Evolutionary conservation across 2,797 vertebrate species (phyloP).

Genomic region (Streptopelia turtur): DNA sequence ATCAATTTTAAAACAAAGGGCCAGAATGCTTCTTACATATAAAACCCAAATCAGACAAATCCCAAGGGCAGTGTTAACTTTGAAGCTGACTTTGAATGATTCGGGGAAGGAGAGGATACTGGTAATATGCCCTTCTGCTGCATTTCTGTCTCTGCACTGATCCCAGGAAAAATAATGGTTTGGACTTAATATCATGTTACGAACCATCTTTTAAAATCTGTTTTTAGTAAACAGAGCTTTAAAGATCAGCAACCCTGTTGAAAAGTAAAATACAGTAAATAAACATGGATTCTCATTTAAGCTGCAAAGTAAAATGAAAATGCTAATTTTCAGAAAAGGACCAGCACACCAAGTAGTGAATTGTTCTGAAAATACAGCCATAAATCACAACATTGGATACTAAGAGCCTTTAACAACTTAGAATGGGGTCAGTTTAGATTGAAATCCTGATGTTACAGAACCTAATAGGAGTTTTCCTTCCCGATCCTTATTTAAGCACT

Average conservation of each 20-base stretch:
- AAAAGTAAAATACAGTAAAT: slow-evolving; percentile 1
- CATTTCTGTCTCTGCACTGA: background rate
- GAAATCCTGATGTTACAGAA: slow-evolving; percentile 9
- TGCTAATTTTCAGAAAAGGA: background rate
- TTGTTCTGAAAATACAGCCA: background rate
- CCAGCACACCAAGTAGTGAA: background rate
- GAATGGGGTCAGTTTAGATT: slow-evolving; percentile 25
- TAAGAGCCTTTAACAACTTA: background rate
- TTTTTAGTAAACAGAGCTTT: background rate
- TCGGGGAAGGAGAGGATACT: background rate
- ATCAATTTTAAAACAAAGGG: slow-evolving; percentile 17
- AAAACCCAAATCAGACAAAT: background rate
- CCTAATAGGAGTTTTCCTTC: slow-evolving; percentile 35
- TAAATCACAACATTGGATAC: background rate
- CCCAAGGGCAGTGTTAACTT: background rate
- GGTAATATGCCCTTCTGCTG: background rate
- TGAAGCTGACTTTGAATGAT: background rate
- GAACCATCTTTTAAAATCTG: background rate
- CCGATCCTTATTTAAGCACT: background rate
- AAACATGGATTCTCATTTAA: background rate
- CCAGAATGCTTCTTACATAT: background rate
- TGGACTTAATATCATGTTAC: background rate
- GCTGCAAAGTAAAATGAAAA: slow-evolving; percentile 8
- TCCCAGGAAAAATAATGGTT: background rate
- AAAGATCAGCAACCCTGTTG: background rate